Base-by-base conservation (phyloP, 2,797 vertebrate genomes). In the Falco rusticolus region DNA sequence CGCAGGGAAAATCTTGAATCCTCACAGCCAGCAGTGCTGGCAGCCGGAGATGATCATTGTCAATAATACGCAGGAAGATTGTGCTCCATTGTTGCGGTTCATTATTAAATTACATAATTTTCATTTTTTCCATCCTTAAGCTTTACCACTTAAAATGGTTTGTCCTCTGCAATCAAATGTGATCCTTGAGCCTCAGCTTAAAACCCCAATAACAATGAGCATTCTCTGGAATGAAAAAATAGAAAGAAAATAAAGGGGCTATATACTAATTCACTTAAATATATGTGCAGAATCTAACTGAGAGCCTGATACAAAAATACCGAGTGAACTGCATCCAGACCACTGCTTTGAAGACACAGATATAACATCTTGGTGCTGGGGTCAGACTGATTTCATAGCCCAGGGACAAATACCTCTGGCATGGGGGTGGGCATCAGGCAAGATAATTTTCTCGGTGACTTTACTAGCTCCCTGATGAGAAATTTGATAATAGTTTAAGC, bases 21-120 rank as follows among this genome's bases (percentile, higher is more conserved):
- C 90, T 97, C 90, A 91, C 95, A 97, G 97, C 90, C 89, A 94
- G 92, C 80, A 87, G 82, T 72, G 81, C 92, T 96, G 94, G 93
- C 95, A 94, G 91, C 91, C 84, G 78, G 95, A 96, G 93, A 96
- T 84, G 68, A 90, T 97, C 96, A 93, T 94, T 75, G 70, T 96
- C 96, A 97, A 89, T 93, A 96, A 96, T 83, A 34, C 6, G 45
- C 84, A 93, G 96, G 93, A 97, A 96, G 96, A 96, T 92, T 93
- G 90, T 25, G 61, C 93, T 96, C 96, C 90, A 97, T 97, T 97
- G 95, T 98, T 91, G 82, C 80, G 83, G 94, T 93, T 97, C 92
- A 47, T 97, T 97, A 97, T 98, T 98, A 76, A 96, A 97, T 98
- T 97, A 97, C 96, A 93, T 95, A 91, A 98, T 97, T 97, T 97